phyloP scores from a whole-genome alignment of 1,140 invertebrate species.

The Hylaeus volcanicus region DNA sequence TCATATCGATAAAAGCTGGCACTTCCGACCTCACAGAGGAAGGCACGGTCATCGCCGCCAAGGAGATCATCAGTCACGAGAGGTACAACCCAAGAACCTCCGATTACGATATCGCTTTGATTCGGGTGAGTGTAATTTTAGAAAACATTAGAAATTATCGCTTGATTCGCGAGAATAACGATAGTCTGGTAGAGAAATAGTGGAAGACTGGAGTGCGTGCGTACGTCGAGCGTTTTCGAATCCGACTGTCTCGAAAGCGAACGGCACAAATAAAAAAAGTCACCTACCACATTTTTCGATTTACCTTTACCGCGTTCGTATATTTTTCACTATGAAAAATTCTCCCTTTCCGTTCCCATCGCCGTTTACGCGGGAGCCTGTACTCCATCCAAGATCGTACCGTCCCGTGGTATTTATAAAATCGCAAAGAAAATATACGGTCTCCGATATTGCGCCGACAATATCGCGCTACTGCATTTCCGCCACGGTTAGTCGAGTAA shows the following conservation, averaged over 20 bases:
- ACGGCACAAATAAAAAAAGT: too few relatives aligned
- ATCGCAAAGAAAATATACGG: slow-evolving; percentile 10
- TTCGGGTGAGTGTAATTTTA: slow-evolving; percentile 67
- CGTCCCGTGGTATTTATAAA: not conserved
- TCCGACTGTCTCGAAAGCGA: too few relatives aligned
- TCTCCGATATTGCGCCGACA: not conserved
- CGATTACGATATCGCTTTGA: slow-evolving; percentile 81
- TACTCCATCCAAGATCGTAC: not conserved
- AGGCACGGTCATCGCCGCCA: not conserved
- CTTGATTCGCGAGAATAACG: too few relatives aligned
- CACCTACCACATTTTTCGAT: too few relatives aligned
- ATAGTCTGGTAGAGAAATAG: too few relatives aligned
- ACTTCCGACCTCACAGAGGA: slow-evolving; percentile 17
- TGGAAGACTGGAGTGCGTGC: too few relatives aligned
- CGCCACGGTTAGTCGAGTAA: not conserved
- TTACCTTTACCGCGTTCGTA: too few relatives aligned
- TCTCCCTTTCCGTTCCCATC: not conserved
- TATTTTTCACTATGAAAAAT: too few relatives aligned
- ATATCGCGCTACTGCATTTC: not conserved
- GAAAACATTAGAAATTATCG: too few relatives aligned
- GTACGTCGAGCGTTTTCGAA: not conserved
- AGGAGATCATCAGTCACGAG: slow-evolving; percentile 71
- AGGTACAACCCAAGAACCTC: slow-evolving; percentile 71
- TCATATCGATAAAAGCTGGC: slow-evolving; percentile 39
- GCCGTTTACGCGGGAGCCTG: not conserved